A percentile compares a stretch with the other conserved stretches of the same genome.
These are phyloP conservation scores for Salvator merianae DNA, from an alignment of 2,113 vertebrate genomes.

Conservation along the genomic window DNA sequence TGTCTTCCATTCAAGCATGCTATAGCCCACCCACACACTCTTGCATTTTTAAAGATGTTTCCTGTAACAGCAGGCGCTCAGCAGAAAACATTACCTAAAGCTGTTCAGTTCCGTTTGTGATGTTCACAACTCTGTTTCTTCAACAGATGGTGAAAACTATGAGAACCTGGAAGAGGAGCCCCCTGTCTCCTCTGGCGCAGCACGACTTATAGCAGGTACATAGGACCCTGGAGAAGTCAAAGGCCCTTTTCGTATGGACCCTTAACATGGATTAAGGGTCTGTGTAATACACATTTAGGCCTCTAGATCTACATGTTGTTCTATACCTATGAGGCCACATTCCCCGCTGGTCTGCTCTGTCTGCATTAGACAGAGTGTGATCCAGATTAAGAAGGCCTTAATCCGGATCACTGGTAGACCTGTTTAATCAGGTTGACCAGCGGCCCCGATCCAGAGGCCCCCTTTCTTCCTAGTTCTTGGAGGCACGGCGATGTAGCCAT, in stretches of 20 bases:
- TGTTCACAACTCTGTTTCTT: constrained; percentile 6
- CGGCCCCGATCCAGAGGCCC: neutral
- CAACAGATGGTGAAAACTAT: constrained; percentile 23
- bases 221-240: neutral
- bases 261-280: too few species aligned
- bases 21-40: neutral
- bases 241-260: too few species aligned
- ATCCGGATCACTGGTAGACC: too few species aligned
- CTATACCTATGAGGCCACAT: too few species aligned
- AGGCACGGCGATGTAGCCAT: too few species aligned
- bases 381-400: too few species aligned
- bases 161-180: constrained; percentile 15
- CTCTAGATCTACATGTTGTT: too few species aligned
- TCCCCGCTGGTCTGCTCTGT: too few species aligned
- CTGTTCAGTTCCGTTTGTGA: neutral
- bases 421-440: too few species aligned
- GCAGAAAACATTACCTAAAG: neutral
- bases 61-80: neutral
- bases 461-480: neutral
- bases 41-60: neutral
- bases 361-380: too few species aligned
- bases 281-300: too few species aligned
- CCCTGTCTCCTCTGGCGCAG: neutral
- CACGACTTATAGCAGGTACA: constrained; percentile 29
- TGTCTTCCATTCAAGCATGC: neutral